Evolutionary conservation across 2,888 invertebrate genomes (phyloP).

Genomic region (Dioctria linearis): DNA sequence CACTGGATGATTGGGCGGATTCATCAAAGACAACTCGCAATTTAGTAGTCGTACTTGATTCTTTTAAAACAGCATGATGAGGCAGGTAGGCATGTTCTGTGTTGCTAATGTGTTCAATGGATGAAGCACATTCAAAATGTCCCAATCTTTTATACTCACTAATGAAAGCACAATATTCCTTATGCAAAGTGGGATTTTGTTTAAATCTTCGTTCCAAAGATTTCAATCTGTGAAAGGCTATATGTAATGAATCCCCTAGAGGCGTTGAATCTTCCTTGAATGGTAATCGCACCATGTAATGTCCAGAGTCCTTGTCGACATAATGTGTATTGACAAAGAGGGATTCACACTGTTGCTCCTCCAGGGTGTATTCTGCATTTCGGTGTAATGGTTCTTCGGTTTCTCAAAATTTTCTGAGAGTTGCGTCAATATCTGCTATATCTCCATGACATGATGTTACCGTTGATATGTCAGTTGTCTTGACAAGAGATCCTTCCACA

Average conservation of each 20-base stretch:
- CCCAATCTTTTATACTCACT: conserved; percentile 58
- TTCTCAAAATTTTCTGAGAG: too few species aligned
- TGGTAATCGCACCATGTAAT: neutral
- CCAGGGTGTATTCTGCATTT: too few species aligned
- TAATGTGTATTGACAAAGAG: too few species aligned
- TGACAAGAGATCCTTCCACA: neutral
- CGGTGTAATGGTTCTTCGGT: too few species aligned
- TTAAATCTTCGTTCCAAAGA: conserved; percentile 12
- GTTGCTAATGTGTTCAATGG: neutral
- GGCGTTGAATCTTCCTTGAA: neutral
- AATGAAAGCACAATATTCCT: conserved; percentile 58
- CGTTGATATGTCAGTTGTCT: neutral
- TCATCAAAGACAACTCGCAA: conserved; percentile 48
- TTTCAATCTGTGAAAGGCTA: neutral
- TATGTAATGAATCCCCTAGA: neutral
- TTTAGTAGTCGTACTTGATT: conserved; percentile 20
- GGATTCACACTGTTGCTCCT: too few species aligned
- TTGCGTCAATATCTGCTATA: too few species aligned
- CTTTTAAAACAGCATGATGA: conserved; percentile 34
- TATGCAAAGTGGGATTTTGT: neutral
- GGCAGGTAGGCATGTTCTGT: neutral
- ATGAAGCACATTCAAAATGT: conserved; percentile 57
- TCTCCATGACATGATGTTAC: neutral
- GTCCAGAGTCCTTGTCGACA: too few species aligned
- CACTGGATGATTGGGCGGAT: conserved; percentile 7